phyloP scores from a whole-genome alignment of 2,888 invertebrate species.

The Andrena bicolor region DNA sequence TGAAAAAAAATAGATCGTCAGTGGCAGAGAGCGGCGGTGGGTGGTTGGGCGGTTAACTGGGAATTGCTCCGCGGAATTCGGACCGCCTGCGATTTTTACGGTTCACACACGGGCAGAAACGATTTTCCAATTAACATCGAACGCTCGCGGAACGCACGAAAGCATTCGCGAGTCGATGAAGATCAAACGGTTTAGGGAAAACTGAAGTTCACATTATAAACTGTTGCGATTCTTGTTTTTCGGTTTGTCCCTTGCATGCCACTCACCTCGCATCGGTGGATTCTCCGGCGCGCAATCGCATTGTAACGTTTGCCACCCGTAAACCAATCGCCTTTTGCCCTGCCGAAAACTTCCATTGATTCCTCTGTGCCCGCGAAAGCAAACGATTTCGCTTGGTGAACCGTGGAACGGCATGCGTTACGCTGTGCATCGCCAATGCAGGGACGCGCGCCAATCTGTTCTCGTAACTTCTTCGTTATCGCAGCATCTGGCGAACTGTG shows the following conservation, averaged over 20 bases:
- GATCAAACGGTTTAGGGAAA: constrained; percentile 13
- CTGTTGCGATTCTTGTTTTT: neutral
- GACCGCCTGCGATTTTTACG: neutral
- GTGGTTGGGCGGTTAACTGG: neutral
- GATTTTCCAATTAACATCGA: constrained; percentile 9
- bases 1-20: too few species aligned
- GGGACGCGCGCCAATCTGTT: too few species aligned
- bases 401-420: neutral
- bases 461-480: neutral
- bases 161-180: neutral
- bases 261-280: neutral
- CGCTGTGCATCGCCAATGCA: neutral
- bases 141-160: neutral
- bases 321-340: constrained; percentile 25
- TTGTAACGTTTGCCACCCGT: constrained; percentile 11
- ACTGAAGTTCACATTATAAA: constrained; percentile 8
- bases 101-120: neutral
- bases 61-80: constrained; percentile 2
- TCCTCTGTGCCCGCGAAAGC: neutral
- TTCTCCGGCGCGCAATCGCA: neutral
- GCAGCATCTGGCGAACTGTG: too few species aligned
- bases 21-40: too few species aligned
- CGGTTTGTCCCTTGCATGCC: neutral
- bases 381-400: constrained; percentile 15
- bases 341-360: constrained; percentile 29